Percentiles rank a stretch among this genome's conserved stretches.
phyloP scores from a whole-genome alignment of 2,797 vertebrate species.

The Darevskia mixta region DNA sequence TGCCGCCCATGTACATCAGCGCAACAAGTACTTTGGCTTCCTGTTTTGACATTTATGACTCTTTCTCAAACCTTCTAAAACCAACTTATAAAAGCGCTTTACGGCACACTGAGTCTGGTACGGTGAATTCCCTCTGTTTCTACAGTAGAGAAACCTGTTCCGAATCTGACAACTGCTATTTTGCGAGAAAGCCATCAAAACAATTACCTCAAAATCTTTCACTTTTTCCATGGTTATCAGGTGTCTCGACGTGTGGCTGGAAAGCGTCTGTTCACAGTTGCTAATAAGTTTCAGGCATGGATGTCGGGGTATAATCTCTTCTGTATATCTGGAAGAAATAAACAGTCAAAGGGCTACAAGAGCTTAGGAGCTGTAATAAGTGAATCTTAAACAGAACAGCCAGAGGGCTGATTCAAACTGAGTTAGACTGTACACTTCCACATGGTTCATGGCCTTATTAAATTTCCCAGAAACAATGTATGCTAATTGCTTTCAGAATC shows the following conservation, averaged over 20 bases:
- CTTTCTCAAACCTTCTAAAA: constrained; percentile 44
- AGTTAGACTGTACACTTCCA: constrained; percentile 24
- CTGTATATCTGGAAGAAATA: constrained; percentile 87
- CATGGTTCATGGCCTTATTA: constrained; percentile 10
- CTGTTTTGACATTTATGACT: constrained; percentile 16
- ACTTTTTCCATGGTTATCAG: constrained; percentile 98
- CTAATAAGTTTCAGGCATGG: constrained; percentile 93
- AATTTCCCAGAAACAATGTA: constrained; percentile 44
- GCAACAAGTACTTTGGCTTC: neutral
- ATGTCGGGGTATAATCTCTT: constrained; percentile 91
- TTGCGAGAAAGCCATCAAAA: constrained; percentile 36
- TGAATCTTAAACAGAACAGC: constrained; percentile 40
- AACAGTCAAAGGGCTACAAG: constrained; percentile 43
- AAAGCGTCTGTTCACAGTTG: constrained; percentile 96
- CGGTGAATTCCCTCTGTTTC: neutral
- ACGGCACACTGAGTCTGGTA: neutral
- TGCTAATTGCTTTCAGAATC: constrained; percentile 34
- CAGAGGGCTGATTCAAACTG: constrained; percentile 14
- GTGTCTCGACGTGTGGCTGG: constrained; percentile 94
- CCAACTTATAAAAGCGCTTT: constrained; percentile 36
- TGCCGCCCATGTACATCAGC: neutral
- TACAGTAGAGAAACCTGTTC: constrained; percentile 39
- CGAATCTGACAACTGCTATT: constrained; percentile 31
- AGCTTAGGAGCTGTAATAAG: constrained; percentile 38
- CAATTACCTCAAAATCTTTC: constrained; percentile 91